These are phyloP conservation scores for Andrena chrysosceles DNA, from an alignment of 2,888 invertebrate species.

Conservation along the genomic window DNA sequence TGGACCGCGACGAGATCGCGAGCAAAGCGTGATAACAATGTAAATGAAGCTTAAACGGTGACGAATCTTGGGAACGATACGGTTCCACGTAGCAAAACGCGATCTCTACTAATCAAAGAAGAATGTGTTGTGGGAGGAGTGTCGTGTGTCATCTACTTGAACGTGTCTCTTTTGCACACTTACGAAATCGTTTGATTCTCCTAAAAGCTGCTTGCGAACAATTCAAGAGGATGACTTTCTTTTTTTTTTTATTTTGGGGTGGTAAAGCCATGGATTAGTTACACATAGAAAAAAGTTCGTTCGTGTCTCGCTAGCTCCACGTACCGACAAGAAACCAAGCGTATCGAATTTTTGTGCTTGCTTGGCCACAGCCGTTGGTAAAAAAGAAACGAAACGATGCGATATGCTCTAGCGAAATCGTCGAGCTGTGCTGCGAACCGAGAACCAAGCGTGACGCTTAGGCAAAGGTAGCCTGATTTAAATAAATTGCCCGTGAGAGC, in stretches of 20 bases:
- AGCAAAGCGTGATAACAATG: slow-evolving; percentile 22
- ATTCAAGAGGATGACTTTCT: slow-evolving; percentile 68
- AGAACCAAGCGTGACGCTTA: neutral
- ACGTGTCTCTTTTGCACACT: slow-evolving; percentile 79
- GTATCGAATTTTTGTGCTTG: neutral
- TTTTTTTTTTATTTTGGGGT: slow-evolving; percentile 14
- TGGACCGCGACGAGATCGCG: neutral
- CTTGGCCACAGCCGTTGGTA: neutral
- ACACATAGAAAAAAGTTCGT: slow-evolving; percentile 59
- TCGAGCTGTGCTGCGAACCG: neutral
- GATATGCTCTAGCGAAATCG: neutral
- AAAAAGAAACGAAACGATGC: neutral
- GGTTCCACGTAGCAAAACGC: slow-evolving; percentile 15
- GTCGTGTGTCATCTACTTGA: slow-evolving; percentile 76
- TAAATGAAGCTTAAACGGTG: slow-evolving; percentile 18
- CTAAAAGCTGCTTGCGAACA: slow-evolving; percentile 84
- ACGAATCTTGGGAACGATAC: slow-evolving; percentile 3
- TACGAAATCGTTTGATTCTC: slow-evolving; percentile 85
- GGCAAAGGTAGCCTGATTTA: slow-evolving; percentile 11
- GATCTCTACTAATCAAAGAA: slow-evolving; percentile 49
- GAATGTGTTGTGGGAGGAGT: slow-evolving; percentile 60
- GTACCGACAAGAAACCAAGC: slow-evolving; percentile 25
- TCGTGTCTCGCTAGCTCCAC: slow-evolving; percentile 66
- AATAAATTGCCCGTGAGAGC: neutral
- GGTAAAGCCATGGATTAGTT: slow-evolving; percentile 57